These are phyloP conservation scores for Halocynthia roretzi DNA, from an alignment of 23 tunicate genomes.

Conservation along the genomic window DNA sequence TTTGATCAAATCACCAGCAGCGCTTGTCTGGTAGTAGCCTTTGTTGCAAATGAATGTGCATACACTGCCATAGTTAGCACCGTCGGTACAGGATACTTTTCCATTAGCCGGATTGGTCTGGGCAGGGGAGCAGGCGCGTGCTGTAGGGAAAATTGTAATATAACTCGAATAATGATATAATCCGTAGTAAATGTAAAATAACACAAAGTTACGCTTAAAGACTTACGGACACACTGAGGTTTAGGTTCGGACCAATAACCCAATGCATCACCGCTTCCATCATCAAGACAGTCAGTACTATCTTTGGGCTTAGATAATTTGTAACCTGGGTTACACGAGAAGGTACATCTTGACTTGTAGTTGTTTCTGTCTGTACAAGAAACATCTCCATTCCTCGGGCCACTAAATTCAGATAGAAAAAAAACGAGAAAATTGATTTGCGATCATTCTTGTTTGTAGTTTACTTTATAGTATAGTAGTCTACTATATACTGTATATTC, in stretches of 20 bases:
- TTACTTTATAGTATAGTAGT: too few relatives aligned
- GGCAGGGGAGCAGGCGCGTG: conserved; percentile 24
- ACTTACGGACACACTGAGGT: conserved; percentile 44
- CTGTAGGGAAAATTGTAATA: neutral
- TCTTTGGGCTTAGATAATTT: conserved; percentile 11
- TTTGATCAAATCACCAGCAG: conserved; percentile 12
- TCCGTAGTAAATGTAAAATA: neutral
- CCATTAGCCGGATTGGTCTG: conserved; percentile 16
- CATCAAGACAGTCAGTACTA: conserved; percentile 21
- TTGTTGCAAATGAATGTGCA: conserved; percentile 26
- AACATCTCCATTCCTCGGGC: conserved; percentile 23
- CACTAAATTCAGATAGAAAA: neutral
- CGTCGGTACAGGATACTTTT: conserved; percentile 15
- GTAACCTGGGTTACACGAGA: conserved; percentile 26
- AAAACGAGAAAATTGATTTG: too few relatives aligned
- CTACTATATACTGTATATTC: too few relatives aligned
- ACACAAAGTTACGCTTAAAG: neutral
- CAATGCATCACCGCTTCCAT: conserved; percentile 30
- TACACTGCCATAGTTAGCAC: conserved; percentile 22
- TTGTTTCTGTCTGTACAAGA: conserved; percentile 28
- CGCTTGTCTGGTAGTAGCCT: conserved; percentile 19
- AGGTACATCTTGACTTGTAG: conserved; percentile 23
- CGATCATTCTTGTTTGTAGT: too few relatives aligned
- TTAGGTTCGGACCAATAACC: conserved; percentile 47
- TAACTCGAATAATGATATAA: neutral